Evolutionary conservation across 2,113 vertebrate species (phyloP).

Genomic region (Albula goreensis): DNA sequence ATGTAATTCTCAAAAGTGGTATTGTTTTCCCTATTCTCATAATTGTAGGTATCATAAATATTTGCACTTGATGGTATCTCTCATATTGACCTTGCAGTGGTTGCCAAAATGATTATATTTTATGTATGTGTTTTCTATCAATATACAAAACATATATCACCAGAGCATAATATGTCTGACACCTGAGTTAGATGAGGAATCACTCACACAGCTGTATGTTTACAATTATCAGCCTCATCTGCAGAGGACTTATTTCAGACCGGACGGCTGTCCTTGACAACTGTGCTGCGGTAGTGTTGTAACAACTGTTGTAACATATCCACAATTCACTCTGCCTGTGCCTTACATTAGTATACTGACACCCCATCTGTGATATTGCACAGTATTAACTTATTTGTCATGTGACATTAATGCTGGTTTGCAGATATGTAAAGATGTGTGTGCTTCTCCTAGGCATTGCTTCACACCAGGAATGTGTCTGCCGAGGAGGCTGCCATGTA

Average conservation of each 20-base stretch:
- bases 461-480: constrained; percentile 76
- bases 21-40: no score
- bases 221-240: background rate
- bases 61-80: no score
- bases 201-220: background rate
- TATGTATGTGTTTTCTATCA: no score
- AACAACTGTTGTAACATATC: no score
- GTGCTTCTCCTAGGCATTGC: constrained; percentile 65
- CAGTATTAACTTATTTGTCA: background rate
- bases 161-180: no score
- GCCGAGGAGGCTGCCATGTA: constrained; percentile 81
- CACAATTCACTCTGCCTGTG: background rate
- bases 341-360: background rate
- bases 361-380: background rate
- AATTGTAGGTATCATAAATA: no score
- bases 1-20: no score
- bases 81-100: no score
- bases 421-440: background rate
- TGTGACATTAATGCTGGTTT: background rate
- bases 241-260: background rate
- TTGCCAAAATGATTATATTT: no score
- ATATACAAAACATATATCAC: no score
- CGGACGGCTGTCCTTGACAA: background rate
- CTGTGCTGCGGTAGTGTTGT: no score
- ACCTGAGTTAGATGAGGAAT: no score